Conservation (phyloP, 2,888 invertebrate genomes). For the Tipula vernalis region DNA sequence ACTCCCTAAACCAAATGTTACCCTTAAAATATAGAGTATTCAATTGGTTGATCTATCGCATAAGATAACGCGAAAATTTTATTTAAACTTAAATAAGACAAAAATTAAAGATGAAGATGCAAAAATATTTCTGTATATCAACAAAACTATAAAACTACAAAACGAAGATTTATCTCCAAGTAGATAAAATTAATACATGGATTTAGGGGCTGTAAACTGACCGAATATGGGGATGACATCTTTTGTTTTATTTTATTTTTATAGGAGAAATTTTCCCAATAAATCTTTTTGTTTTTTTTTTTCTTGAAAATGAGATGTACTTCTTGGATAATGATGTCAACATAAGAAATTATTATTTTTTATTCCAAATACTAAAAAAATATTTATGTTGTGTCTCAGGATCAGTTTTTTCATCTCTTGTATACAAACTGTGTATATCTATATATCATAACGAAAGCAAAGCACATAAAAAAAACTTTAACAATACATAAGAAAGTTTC, state of each 20-base stretch:
- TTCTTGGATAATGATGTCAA: conserved; percentile 9
- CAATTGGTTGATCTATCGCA: neutral
- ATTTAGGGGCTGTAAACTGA: neutral
- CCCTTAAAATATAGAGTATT: neutral
- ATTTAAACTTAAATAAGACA: neutral
- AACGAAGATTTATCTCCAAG: neutral
- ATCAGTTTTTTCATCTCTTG: neutral
- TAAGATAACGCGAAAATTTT: neutral
- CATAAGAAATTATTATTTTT: neutral
- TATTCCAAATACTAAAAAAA: neutral
- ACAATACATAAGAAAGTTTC: neutral
- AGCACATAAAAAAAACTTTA: conserved; percentile 8
- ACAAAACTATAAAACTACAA: neutral
- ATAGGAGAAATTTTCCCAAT: neutral
- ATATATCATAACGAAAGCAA: neutral
- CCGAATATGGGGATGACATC: conserved; percentile 4
- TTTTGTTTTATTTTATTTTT: neutral
- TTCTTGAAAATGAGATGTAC: neutral
- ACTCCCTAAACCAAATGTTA: neutral
- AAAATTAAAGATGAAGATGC: neutral
- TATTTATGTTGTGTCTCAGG: neutral
- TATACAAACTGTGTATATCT: neutral
- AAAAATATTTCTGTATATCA: neutral
- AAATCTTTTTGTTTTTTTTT: neutral
- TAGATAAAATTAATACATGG: neutral